Percentiles rank a stretch among this genome's conserved stretches.
Evolutionary conservation across 1,140 invertebrate genomes (phyloP).

Genomic region (Cyclargus thomasi): DNA sequence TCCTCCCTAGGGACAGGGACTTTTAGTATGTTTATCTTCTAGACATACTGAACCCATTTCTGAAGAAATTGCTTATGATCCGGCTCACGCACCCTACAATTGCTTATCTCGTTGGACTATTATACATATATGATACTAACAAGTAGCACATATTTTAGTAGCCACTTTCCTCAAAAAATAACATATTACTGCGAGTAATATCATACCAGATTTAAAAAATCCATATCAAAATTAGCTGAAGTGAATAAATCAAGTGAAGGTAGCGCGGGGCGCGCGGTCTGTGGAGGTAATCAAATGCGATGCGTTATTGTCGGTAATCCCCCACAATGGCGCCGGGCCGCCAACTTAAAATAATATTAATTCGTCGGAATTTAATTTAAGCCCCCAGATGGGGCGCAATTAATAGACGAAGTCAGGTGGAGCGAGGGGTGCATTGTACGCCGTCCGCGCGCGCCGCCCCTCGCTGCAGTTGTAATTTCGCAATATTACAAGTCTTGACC

Average conservation of each 20-base stretch:
- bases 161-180: too few species aligned
- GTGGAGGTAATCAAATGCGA: neutral
- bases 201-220: neutral
- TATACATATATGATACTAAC: too few species aligned
- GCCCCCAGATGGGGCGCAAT: conserved; percentile 54
- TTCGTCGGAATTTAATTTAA: conserved; percentile 62
- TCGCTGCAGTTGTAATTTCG: neutral
- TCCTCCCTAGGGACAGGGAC: too few species aligned
- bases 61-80: too few species aligned
- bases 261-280: neutral
- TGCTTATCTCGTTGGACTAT: too few species aligned
- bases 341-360: conserved; percentile 53
- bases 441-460: neutral
- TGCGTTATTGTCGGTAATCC: conserved; percentile 5
- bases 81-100: too few species aligned
- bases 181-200: neutral
- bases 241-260: neutral
- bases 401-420: conserved; percentile 56
- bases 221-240: neutral
- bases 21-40: too few species aligned
- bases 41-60: too few species aligned
- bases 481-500: neutral
- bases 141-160: too few species aligned
- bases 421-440: conserved; percentile 28
- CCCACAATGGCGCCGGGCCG: conserved; percentile 22